Conservation (phyloP, 2,888 invertebrate genomes). For the Belgica antarctica region DNA sequence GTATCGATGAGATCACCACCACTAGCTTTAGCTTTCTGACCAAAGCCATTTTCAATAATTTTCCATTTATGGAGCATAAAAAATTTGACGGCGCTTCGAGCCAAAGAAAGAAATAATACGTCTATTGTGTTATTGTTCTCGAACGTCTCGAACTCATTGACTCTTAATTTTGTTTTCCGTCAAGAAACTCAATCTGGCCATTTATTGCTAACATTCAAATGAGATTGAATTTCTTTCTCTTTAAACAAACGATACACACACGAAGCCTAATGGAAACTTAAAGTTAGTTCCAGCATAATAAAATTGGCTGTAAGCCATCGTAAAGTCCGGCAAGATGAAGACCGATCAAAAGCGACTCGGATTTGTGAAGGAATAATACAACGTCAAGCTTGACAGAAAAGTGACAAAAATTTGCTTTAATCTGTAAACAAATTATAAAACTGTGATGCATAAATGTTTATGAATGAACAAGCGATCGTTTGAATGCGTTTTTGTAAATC, state of each 20-base stretch:
- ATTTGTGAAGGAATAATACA: not conserved
- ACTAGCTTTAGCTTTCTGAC: not conserved
- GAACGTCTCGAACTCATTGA: constrained; percentile 20
- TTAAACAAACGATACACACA: not conserved
- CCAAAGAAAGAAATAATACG: not conserved
- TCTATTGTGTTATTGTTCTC: constrained; percentile 27
- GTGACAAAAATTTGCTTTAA: not conserved
- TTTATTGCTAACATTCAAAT: constrained; percentile 19
- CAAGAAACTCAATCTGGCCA: constrained; percentile 11
- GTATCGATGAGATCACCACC: constrained; percentile 8
- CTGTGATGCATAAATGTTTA: not conserved
- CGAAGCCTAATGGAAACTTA: not conserved
- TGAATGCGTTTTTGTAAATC: too few species aligned
- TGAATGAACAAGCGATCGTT: not conserved
- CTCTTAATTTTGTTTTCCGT: not conserved
- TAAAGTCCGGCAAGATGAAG: not conserved
- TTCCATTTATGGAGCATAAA: not conserved
- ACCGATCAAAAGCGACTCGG: not conserved
- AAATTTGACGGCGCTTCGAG: constrained; percentile 17
- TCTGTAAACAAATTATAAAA: constrained; percentile 18
- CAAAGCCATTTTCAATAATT: constrained; percentile 13
- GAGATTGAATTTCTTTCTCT: not conserved
- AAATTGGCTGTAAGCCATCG: not conserved
- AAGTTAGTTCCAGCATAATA: not conserved
- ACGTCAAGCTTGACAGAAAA: not conserved